Evolutionary conservation across 2,888 invertebrate species (phyloP).

Genomic region (Lochmaea crataegi): DNA sequence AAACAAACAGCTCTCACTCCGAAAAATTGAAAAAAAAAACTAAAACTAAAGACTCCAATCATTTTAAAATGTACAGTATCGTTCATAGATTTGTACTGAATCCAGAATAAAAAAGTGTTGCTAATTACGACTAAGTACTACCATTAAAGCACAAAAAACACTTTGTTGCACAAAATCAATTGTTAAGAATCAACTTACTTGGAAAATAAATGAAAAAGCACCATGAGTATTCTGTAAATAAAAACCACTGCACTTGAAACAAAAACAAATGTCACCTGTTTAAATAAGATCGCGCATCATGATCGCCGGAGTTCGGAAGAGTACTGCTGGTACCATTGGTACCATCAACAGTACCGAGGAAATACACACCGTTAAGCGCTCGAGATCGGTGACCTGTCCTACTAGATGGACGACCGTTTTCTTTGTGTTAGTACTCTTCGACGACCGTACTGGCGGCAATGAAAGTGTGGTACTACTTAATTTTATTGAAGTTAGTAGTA

Average conservation of each 20-base stretch:
- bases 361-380: conserved; percentile 30
- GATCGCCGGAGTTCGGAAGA: conserved; percentile 22
- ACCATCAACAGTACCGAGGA: conserved; percentile 24
- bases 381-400: conserved; percentile 57
- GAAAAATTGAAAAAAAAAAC: too few relatives aligned
- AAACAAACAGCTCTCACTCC: too few relatives aligned
- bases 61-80: too few relatives aligned
- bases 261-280: conserved; percentile 26
- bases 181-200: conserved; percentile 19
- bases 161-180: too few relatives aligned
- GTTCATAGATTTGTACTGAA: too few relatives aligned
- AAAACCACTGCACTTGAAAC: conserved; percentile 17
- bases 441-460: conserved; percentile 18
- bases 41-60: too few relatives aligned
- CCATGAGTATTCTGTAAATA: conserved; percentile 22
- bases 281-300: conserved; percentile 14
- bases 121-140: too few relatives aligned
- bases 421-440: conserved; percentile 31
- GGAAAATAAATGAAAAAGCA: conserved; percentile 23
- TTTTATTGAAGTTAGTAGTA: conserved; percentile 2
- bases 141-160: too few relatives aligned
- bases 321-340: conserved; percentile 25
- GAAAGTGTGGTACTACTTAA: conserved; percentile 1
- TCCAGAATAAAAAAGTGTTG: too few relatives aligned
- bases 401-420: conserved; percentile 39